Evolutionary conservation across 2,797 vertebrate genomes (phyloP).

Genomic region (Steatocranus sp.): DNA sequence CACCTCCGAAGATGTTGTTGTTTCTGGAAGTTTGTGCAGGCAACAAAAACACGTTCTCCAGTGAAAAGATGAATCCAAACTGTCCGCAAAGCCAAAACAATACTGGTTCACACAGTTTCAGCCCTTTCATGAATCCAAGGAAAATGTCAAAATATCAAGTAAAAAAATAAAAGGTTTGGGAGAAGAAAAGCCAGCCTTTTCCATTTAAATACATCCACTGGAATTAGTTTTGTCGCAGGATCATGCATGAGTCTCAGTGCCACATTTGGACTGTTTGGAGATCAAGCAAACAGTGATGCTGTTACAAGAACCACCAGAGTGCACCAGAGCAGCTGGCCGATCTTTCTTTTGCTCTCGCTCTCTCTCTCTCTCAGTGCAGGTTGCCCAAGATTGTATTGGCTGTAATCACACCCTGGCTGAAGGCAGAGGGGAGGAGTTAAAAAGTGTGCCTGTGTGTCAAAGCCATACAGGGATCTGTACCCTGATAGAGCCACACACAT

Average conservation of each 20-base stretch:
- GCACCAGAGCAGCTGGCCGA: slow-evolving; percentile 62
- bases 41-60: slow-evolving; percentile 26
- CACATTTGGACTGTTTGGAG: slow-evolving; percentile 51
- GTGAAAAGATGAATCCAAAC: slow-evolving; percentile 26
- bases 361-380: slow-evolving; percentile 28
- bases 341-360: slow-evolving; percentile 35
- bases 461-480: slow-evolving; percentile 36
- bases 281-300: slow-evolving; percentile 67
- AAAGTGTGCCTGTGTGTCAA: slow-evolving; percentile 49
- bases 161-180: slow-evolving; percentile 23
- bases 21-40: slow-evolving; percentile 1
- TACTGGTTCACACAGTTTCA: slow-evolving; percentile 9
- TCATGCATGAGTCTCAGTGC: slow-evolving; percentile 37
- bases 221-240: slow-evolving; percentile 20
- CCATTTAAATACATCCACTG: slow-evolving; percentile 47
- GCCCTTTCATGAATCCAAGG: slow-evolving; percentile 17
- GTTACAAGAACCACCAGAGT: slow-evolving; percentile 66
- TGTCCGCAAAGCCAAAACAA: slow-evolving; percentile 17
- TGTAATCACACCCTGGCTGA: slow-evolving; percentile 65
- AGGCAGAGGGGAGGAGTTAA: slow-evolving; percentile 65
- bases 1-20: slow-evolving; percentile 18
- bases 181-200: slow-evolving; percentile 18
- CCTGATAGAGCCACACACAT: slow-evolving; percentile 20
- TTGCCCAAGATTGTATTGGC: slow-evolving; percentile 64
- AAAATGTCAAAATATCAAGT: not conserved